Conservation (phyloP, 1,140 invertebrate genomes). For the Ptiloglossa arizonensis region DNA sequence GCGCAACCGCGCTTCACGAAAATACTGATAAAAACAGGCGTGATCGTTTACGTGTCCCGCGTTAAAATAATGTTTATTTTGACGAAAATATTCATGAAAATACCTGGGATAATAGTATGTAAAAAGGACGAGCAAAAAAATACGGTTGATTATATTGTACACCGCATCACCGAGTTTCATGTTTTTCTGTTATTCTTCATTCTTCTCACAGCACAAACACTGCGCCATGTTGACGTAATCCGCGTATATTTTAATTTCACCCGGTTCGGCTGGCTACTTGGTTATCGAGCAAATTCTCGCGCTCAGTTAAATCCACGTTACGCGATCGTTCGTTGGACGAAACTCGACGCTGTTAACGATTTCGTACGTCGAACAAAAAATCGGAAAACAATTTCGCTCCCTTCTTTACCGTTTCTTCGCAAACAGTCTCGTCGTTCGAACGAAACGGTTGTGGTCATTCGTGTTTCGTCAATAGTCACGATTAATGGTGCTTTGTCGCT, state of each 20-base stretch:
- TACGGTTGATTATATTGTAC: conserved; percentile 9
- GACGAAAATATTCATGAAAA: conserved; percentile 28
- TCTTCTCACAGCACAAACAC: background rate
- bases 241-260: background rate
- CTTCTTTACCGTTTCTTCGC: no score
- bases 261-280: no score
- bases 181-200: conserved; percentile 13
- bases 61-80: conserved; percentile 23
- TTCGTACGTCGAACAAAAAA: no score
- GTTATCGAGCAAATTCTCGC: background rate
- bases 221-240: background rate
- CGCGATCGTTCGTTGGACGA: background rate
- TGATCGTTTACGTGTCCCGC: conserved; percentile 17
- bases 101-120: background rate
- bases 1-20: background rate
- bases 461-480: no score
- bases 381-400: no score
- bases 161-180: background rate
- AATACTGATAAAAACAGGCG: conserved; percentile 13
- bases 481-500: no score
- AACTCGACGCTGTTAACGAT: no score
- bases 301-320: background rate
- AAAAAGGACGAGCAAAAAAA: conserved; percentile 17
- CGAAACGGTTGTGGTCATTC: no score
- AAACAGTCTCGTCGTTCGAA: no score